Evolutionary conservation across 2,888 invertebrate genomes (phyloP).

Genomic region (Diabrotica balteata): DNA sequence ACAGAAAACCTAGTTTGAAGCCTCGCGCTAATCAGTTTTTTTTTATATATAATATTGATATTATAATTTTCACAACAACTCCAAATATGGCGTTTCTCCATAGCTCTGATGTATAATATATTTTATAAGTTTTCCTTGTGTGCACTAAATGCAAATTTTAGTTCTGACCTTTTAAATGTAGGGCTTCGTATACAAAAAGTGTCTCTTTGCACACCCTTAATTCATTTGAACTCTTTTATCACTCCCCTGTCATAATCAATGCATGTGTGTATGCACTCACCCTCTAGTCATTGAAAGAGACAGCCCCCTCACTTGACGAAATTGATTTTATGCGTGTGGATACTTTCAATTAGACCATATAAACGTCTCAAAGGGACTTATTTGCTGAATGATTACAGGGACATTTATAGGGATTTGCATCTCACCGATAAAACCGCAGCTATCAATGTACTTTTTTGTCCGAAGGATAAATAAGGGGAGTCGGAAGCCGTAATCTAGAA

Average conservation of each 20-base stretch:
- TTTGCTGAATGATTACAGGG: slow-evolving; percentile 47
- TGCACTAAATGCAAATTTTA: too few species aligned
- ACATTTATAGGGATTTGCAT: slow-evolving; percentile 51
- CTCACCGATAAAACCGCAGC: slow-evolving; percentile 37
- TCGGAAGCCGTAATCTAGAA: neutral
- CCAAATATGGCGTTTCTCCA: too few species aligned
- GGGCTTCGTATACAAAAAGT: slow-evolving; percentile 24
- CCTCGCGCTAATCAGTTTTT: too few species aligned
- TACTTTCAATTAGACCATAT: slow-evolving; percentile 57
- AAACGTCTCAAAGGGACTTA: slow-evolving; percentile 47
- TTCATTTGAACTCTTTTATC: slow-evolving; percentile 43
- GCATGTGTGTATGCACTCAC: slow-evolving; percentile 43
- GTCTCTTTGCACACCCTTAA: slow-evolving; percentile 39
- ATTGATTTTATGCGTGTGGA: slow-evolving; percentile 57
- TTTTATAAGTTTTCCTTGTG: too few species aligned
- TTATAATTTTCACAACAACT: too few species aligned
- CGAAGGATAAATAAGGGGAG: neutral
- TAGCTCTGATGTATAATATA: too few species aligned
- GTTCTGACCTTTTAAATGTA: neutral
- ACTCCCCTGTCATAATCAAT: slow-evolving; percentile 48
- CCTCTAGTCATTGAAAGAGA: slow-evolving; percentile 37
- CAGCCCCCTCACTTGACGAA: slow-evolving; percentile 46
- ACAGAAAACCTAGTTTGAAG: too few species aligned
- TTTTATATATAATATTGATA: too few species aligned
- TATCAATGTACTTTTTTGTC: slow-evolving; percentile 7